phyloP scores from a whole-genome alignment of 2,113 vertebrate species.

The Pycnonotus jocosus region DNA sequence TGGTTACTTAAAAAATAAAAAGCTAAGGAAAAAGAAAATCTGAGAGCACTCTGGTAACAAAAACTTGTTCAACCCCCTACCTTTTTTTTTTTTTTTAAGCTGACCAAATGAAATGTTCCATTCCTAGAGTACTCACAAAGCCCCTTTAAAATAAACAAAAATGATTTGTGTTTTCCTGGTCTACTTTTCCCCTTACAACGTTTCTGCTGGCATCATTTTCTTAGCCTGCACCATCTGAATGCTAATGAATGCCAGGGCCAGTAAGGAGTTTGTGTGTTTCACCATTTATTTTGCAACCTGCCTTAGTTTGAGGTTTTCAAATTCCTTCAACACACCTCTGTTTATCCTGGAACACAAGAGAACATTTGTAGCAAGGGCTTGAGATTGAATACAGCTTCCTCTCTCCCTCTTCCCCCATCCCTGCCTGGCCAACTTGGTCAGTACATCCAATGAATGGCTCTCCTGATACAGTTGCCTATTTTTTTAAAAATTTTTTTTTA shows the following conservation, averaged over 20 bases:
- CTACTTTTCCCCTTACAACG: background rate
- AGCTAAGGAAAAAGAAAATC: background rate
- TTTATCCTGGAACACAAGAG: slow-evolving; percentile 81
- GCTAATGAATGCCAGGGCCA: slow-evolving; percentile 44
- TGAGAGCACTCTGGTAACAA: background rate
- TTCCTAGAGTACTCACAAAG: background rate
- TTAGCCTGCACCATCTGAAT: background rate
- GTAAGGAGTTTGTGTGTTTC: slow-evolving; percentile 39
- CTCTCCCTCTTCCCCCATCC: slow-evolving; percentile 2
- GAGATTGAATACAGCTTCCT: slow-evolving; percentile 53
- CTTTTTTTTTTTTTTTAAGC: background rate
- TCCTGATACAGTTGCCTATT: slow-evolving; percentile 49
- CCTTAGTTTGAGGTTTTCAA: slow-evolving; percentile 50
- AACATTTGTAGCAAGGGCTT: slow-evolving; percentile 70
- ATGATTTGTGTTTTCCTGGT: slow-evolving; percentile 46
- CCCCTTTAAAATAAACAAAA: slow-evolving; percentile 40
- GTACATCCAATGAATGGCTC: slow-evolving; percentile 52
- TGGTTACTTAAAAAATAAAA: background rate
- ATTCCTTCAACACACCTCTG: slow-evolving; percentile 75
- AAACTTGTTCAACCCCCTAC: background rate
- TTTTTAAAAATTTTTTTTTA: background rate
- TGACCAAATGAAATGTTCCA: background rate
- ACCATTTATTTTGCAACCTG: slow-evolving; percentile 67
- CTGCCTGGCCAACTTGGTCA: slow-evolving; percentile 32
- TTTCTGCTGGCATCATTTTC: slow-evolving; percentile 40